These are phyloP conservation scores for Orthosia gothica DNA, from an alignment of 2,888 invertebrate genomes.

Conservation along the genomic window DNA sequence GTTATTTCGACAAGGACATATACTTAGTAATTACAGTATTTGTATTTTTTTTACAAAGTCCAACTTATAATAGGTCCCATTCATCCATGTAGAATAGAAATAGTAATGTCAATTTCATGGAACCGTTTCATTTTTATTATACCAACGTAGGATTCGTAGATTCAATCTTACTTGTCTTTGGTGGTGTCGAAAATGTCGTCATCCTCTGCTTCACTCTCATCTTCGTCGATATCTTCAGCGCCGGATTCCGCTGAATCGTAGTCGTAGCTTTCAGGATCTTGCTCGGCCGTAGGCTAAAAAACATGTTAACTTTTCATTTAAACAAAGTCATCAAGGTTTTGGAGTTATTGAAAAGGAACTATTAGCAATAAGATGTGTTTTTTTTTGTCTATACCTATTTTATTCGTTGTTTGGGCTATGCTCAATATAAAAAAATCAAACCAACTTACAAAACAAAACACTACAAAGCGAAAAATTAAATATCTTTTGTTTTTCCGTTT, in stretches of 20 bases:
- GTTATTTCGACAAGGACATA: too few species aligned
- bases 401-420: too few species aligned
- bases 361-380: not conserved
- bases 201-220: conserved; percentile 94
- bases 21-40: too few species aligned
- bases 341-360: not conserved
- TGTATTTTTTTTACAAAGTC: too few species aligned
- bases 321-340: not conserved
- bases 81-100: too few species aligned
- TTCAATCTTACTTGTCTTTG: conserved; percentile 78
- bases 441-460: too few species aligned
- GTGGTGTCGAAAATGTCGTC: conserved; percentile 94
- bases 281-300: conserved; percentile 90
- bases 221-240: conserved; percentile 94
- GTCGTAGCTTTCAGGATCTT: conserved; percentile 94
- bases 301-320: not conserved
- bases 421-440: too few species aligned
- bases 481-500: too few species aligned
- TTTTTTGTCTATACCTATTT: not conserved
- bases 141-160: too few species aligned
- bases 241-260: conserved; percentile 97
- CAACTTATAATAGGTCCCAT: too few species aligned
- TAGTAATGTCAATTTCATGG: not conserved
- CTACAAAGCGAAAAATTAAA: too few species aligned
- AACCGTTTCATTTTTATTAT: not conserved